phyloP scores from a whole-genome alignment of 2,113 vertebrate species.

The Takifugu bimaculatus region DNA sequence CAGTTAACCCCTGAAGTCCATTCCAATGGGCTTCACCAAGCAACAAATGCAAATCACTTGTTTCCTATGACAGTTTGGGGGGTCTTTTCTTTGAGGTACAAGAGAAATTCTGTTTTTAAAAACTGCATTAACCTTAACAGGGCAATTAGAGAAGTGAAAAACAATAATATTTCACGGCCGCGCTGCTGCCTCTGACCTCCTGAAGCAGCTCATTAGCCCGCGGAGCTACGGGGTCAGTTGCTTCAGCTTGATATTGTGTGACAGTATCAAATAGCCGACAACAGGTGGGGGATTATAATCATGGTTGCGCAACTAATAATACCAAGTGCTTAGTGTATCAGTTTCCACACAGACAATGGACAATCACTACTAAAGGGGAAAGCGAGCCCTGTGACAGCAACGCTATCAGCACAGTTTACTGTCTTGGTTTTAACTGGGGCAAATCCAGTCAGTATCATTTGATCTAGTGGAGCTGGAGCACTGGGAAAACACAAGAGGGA shows the following conservation, averaged over 20 bases:
- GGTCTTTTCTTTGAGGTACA: too few relatives aligned
- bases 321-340: slow-evolving; percentile 56
- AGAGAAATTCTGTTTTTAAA: too few relatives aligned
- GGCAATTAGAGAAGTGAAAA: too few relatives aligned
- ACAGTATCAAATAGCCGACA: slow-evolving; percentile 64
- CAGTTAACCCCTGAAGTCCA: too few relatives aligned
- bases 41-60: too few relatives aligned
- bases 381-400: slow-evolving; percentile 33
- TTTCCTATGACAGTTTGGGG: too few relatives aligned
- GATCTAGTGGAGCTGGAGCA: slow-evolving; percentile 34
- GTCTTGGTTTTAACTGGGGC: slow-evolving; percentile 54
- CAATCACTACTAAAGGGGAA: slow-evolving; percentile 43
- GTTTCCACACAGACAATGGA: slow-evolving; percentile 57
- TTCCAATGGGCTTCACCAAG: too few relatives aligned
- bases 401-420: slow-evolving; percentile 36
- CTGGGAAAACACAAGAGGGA: slow-evolving; percentile 24
- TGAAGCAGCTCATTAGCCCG: slow-evolving; percentile 59
- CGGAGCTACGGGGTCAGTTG: slow-evolving; percentile 55
- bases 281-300: slow-evolving; percentile 68
- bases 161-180: too few relatives aligned
- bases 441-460: slow-evolving; percentile 45
- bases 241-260: slow-evolving; percentile 57
- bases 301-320: slow-evolving; percentile 64
- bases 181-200: slow-evolving; percentile 33
- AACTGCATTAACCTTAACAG: too few relatives aligned